Evolutionary conservation across 2,797 vertebrate genomes (phyloP).

Genomic region (Eleutherodactylus coqui): DNA sequence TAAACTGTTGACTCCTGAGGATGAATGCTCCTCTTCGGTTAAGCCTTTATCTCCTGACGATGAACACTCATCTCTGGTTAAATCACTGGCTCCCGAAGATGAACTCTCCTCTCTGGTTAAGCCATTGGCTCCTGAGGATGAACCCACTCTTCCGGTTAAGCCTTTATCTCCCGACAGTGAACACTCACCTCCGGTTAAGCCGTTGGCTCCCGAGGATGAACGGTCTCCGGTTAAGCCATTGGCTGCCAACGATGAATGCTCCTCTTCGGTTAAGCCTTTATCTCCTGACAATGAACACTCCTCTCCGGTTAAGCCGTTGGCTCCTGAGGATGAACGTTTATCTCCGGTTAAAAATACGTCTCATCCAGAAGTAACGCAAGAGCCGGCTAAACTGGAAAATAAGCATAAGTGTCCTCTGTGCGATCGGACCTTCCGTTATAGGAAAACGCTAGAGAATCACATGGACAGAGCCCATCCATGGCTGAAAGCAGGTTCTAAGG

Average conservation of each 20-base stretch:
- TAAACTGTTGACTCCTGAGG: constrained; percentile 70
- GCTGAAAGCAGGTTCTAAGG: constrained; percentile 73
- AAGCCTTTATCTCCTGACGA: constrained; percentile 70
- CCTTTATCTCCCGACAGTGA: constrained; percentile 70
- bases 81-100: constrained; percentile 70
- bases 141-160: constrained; percentile 32
- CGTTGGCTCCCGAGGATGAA: constrained; percentile 70
- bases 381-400: constrained; percentile 70
- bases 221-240: constrained; percentile 12
- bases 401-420: constrained; percentile 78
- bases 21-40: constrained; percentile 35
- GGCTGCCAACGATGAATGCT: constrained; percentile 69
- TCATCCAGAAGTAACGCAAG: constrained; percentile 68
- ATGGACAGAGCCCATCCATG: constrained; percentile 77
- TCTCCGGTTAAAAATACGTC: constrained; percentile 60
- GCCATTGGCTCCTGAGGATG: constrained; percentile 71
- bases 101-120: constrained; percentile 39
- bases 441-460: constrained; percentile 82
- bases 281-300: constrained; percentile 69
- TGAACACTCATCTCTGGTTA: constrained; percentile 36
- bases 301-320: constrained; percentile 77
- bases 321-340: constrained; percentile 69
- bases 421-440: constrained; percentile 79
- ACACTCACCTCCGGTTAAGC: constrained; percentile 12
- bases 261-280: background rate